Evolutionary conservation across 2,888 invertebrate species (phyloP).

Genomic region (Coleophora flavipennella): DNA sequence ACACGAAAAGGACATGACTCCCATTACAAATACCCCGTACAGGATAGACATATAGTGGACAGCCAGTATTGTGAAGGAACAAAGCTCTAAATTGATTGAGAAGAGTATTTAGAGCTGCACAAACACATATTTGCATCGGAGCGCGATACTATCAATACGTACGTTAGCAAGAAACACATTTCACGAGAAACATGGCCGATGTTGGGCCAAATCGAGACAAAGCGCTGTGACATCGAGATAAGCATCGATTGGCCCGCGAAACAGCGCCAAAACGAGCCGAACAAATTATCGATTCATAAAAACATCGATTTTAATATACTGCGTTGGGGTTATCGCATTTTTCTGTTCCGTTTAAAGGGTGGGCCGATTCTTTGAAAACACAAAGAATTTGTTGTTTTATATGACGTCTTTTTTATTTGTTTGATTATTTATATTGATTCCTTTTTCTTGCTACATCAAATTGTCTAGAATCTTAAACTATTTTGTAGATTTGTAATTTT

Average conservation of each 20-base stretch:
- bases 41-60: constrained; percentile 7
- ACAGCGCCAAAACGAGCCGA: constrained; percentile 66
- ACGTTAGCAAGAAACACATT: constrained; percentile 71
- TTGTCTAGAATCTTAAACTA: too few relatives aligned
- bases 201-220: constrained; percentile 67
- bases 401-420: too few relatives aligned
- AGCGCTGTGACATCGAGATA: constrained; percentile 68
- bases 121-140: constrained; percentile 41
- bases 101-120: constrained; percentile 12
- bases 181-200: constrained; percentile 66
- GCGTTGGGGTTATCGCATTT: constrained; percentile 52
- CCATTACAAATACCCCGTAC: constrained; percentile 21
- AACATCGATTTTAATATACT: constrained; percentile 71
- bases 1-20: constrained; percentile 53
- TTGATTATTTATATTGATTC: too few relatives aligned
- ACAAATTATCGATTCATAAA: constrained; percentile 73
- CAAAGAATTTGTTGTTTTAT: neutral
- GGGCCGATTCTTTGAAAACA: constrained; percentile 22
- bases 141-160: constrained; percentile 59
- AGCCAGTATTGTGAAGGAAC: constrained; percentile 17
- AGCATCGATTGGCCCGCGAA: constrained; percentile 63
- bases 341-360: constrained; percentile 44
- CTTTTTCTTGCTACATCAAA: too few relatives aligned
- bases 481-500: too few relatives aligned
- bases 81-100: constrained; percentile 29